These are phyloP conservation scores for Tragelaphus imberbis DNA, from an alignment of 2,113 vertebrate genomes.

Conservation along the genomic window DNA sequence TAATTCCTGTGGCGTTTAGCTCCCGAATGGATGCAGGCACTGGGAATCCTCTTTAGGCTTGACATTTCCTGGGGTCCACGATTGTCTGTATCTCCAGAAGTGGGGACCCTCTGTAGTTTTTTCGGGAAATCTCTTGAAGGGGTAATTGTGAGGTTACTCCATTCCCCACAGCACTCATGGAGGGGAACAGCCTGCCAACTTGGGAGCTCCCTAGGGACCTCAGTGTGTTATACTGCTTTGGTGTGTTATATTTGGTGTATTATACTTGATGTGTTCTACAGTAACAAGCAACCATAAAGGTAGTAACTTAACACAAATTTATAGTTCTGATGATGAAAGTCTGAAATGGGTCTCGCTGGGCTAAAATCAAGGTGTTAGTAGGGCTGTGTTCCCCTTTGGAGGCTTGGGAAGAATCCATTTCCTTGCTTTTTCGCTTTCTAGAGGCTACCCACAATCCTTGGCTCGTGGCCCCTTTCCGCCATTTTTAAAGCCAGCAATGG, in stretches of 20 bases:
- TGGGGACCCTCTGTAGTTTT: background rate
- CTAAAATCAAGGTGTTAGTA: background rate
- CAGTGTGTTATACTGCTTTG: background rate
- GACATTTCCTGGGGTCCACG: background rate
- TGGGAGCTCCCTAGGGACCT: background rate
- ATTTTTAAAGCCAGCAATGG: background rate
- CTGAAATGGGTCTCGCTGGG: background rate
- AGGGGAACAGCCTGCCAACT: background rate
- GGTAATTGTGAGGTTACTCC: background rate
- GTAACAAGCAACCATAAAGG: background rate
- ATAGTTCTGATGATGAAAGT: background rate
- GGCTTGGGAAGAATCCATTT: background rate
- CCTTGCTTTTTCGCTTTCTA: background rate
- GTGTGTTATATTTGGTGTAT: background rate
- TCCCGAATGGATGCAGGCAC: background rate
- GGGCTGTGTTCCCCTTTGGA: background rate
- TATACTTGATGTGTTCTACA: background rate
- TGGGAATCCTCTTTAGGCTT: background rate
- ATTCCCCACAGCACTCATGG: background rate
- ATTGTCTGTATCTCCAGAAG: conserved; percentile 6
- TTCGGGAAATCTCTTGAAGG: background rate
- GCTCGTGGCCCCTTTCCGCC: background rate
- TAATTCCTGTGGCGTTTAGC: background rate
- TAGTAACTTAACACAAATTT: background rate
- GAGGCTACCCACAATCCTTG: background rate